phyloP scores from a whole-genome alignment of 2,888 invertebrate species.

The Marasmarcha lunaedactyla region DNA sequence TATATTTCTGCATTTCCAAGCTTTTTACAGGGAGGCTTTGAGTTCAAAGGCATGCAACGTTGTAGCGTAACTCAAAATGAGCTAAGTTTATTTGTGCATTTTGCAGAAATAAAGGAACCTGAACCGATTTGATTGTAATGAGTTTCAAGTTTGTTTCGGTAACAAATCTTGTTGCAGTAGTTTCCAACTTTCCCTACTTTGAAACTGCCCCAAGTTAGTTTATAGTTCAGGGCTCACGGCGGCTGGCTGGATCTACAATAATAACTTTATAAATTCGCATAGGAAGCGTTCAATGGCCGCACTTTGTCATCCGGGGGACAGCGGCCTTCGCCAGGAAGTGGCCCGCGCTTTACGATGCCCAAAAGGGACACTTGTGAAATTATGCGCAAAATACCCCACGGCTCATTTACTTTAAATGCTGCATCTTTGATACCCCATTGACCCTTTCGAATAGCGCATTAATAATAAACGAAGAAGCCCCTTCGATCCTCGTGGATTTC shows the following conservation, averaged over 20 bases:
- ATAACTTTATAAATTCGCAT: background rate
- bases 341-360: conserved; percentile 14
- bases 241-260: background rate
- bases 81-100: no score
- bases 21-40: conserved; percentile 29
- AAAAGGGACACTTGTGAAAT: conserved; percentile 37
- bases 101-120: no score
- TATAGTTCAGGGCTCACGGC: no score
- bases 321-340: conserved; percentile 22
- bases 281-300: background rate
- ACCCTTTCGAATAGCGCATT: conserved; percentile 40
- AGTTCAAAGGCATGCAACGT: background rate
- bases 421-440: conserved; percentile 47
- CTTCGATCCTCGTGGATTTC: conserved; percentile 9
- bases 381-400: conserved; percentile 57
- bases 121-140: no score
- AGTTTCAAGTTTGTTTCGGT: conserved; percentile 11
- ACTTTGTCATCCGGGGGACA: conserved; percentile 16
- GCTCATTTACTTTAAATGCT: conserved; percentile 54
- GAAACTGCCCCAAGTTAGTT: no score
- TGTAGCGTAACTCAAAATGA: conserved; percentile 9
- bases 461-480: conserved; percentile 42
- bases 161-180: conserved; percentile 5
- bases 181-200: background rate
- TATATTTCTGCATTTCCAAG: conserved; percentile 36